Percentiles rank a stretch among this genome's conserved stretches.
These are phyloP conservation scores for Drosophila setosimentum DNA, from an alignment of 2,888 invertebrate genomes.

Conservation along the genomic window DNA sequence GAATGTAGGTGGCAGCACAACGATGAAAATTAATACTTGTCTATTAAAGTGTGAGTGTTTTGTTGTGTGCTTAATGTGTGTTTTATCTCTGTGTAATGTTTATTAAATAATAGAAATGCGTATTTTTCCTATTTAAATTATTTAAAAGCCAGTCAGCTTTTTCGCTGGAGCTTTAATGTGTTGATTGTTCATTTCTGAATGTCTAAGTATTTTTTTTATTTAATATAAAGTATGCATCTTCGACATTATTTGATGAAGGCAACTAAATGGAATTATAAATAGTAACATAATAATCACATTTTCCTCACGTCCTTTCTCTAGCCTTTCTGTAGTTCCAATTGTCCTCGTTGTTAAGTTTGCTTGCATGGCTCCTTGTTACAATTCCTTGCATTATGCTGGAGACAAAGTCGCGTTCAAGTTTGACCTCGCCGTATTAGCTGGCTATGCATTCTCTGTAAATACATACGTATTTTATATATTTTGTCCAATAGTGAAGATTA, in stretches of 20 bases:
- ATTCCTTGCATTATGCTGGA: background rate
- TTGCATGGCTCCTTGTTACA: background rate
- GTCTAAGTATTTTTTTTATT: background rate
- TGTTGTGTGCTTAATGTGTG: background rate
- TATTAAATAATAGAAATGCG: background rate
- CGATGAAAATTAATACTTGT: background rate
- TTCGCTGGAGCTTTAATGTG: background rate
- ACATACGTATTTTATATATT: background rate
- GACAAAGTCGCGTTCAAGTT: background rate
- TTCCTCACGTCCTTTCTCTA: background rate
- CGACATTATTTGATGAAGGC: background rate
- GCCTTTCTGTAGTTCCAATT: too few species aligned
- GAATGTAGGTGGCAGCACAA: background rate
- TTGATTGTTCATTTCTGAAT: background rate
- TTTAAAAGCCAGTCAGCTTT: background rate
- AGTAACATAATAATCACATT: background rate
- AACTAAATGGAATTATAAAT: background rate
- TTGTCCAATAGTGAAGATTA: background rate
- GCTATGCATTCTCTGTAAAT: background rate
- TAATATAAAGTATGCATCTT: background rate
- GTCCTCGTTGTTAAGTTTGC: background rate
- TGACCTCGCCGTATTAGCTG: background rate
- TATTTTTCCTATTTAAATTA: background rate
- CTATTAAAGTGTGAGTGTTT: conserved; percentile 3
- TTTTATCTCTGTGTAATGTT: background rate